Conservation (phyloP, 2,888 invertebrate genomes). For the Leucoma salicis region DNA sequence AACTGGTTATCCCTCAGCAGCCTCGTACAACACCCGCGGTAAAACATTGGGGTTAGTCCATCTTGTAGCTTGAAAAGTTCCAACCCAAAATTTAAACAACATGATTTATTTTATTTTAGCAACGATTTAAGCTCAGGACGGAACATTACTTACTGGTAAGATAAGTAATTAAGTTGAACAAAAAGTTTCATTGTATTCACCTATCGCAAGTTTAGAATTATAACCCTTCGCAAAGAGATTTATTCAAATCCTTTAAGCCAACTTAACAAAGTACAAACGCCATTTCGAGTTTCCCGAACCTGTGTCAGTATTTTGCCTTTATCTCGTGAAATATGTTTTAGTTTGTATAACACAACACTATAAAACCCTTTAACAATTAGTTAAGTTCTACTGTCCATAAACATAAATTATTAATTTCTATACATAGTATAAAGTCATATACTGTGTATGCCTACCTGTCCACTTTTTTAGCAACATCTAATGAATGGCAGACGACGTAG, state of each 20-base stretch:
- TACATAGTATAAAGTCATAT: no score
- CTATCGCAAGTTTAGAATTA: slow-evolving; percentile 30
- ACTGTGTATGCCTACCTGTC: no score
- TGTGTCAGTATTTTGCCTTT: slow-evolving; percentile 7
- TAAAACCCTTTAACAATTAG: background rate
- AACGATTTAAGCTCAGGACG: no score
- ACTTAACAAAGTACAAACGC: slow-evolving; percentile 22
- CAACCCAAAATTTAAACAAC: no score
- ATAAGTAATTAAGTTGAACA: slow-evolving; percentile 18
- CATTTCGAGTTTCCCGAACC: slow-evolving; percentile 28
- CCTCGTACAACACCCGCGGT: no score
- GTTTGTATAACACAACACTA: slow-evolving; percentile 6
- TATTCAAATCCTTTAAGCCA: slow-evolving; percentile 39
- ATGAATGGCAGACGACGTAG: no score
- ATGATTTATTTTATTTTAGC: no score
- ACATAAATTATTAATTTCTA: no score
- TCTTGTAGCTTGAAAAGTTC: no score
- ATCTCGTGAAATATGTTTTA: slow-evolving; percentile 7
- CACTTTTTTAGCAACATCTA: no score
- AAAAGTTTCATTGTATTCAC: slow-evolving; percentile 10
- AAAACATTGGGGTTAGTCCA: no score
- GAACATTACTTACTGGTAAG: background rate
- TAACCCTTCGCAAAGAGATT: slow-evolving; percentile 38
- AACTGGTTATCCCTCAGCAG: no score
- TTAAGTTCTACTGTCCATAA: background rate